These are phyloP conservation scores for Drosophila takahashii DNA, from an alignment of 1,140 invertebrate species.

Conservation along the genomic window DNA sequence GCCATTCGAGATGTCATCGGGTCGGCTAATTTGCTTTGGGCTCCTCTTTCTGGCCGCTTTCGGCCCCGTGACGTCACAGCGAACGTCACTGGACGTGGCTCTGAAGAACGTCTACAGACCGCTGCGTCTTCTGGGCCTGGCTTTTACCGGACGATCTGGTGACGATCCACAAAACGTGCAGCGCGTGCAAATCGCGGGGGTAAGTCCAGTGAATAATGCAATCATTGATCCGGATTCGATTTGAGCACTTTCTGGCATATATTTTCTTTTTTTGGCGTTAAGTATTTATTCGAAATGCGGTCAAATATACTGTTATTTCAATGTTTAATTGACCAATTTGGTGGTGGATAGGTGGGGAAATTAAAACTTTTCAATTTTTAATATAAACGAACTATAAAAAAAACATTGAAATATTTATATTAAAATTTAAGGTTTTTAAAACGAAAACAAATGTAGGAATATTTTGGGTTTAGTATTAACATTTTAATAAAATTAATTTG, in stretches of 20 bases:
- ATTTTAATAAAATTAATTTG: too few relatives aligned
- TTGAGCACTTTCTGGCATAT: too few relatives aligned
- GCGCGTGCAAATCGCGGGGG: slow-evolving; percentile 61
- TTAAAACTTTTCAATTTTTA: too few relatives aligned
- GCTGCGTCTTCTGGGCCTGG: slow-evolving; percentile 62
- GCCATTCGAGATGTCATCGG: slow-evolving; percentile 36
- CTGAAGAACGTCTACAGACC: slow-evolving; percentile 63
- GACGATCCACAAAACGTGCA: slow-evolving; percentile 68
- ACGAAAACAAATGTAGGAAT: too few relatives aligned
- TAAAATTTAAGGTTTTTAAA: too few relatives aligned
- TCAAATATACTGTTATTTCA: slow-evolving; percentile 23
- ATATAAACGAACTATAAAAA: too few relatives aligned
- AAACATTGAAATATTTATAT: too few relatives aligned
- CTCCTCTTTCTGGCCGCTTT: slow-evolving; percentile 40
- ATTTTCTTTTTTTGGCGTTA: slow-evolving; percentile 1
- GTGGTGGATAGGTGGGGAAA: neutral
- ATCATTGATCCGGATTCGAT: slow-evolving; percentile 18
- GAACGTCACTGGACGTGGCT: slow-evolving; percentile 68
- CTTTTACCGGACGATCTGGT: slow-evolving; percentile 69
- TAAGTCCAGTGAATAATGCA: slow-evolving; percentile 43
- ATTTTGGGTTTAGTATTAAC: too few relatives aligned
- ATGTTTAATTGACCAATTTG: neutral
- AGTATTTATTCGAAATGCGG: slow-evolving; percentile 6
- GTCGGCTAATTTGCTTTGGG: slow-evolving; percentile 17
- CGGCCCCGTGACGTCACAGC: slow-evolving; percentile 66